Base-by-base conservation (phyloP, 2,797 vertebrate species). In the Sebastes oblongus region DNA sequence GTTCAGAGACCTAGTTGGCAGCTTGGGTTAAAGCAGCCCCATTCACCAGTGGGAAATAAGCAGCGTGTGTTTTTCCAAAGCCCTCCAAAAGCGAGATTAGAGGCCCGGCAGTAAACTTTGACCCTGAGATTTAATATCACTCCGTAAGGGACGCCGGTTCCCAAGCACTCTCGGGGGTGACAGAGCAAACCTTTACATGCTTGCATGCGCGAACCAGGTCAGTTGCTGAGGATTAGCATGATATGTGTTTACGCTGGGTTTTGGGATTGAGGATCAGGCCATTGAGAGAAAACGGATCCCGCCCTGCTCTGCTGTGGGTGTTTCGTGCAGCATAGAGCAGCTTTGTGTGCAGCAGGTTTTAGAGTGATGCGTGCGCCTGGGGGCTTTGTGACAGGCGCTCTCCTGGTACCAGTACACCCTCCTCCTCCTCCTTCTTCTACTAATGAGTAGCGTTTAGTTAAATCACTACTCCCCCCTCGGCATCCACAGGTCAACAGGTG, bases 41-140 rank as follows among this genome's bases (percentile, higher is more conserved):
- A 88, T 92, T 94, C 86, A 91, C 59, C 39, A 27, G 60, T 42
- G 64, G 34, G 72, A 71, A 82, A 77, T 84, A 77, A 81, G 81
- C 72, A 65, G 70, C 5, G 65, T 60, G 82, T 88, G 80, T 89
- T 91, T 88, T 81, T 64, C 78, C 79, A 89, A 93, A 93, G 73
- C 80, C 84, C 83, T 87, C 66, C 54, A 29, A 81, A 85, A 81
- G 77, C 71, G 62, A 91, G 92, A 95, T 95, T 94, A 94, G 90
- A 92, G 85, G 88, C 86, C 74, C 13, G 60, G 64, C 82, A 67
- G 79, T 88, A 78, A 90, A 86, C 88, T 94, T 85, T 89, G 88
- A 92, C 91, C 90, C 82, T 78, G 77, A 85, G 88, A 90, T 89
- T 90, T 92, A 90, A 93, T 84, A 80, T 83, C 29, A 52, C 70